phyloP scores from a whole-genome alignment of 2,113 vertebrate genomes.

The Pseudorhombus dupliciocellatus region DNA sequence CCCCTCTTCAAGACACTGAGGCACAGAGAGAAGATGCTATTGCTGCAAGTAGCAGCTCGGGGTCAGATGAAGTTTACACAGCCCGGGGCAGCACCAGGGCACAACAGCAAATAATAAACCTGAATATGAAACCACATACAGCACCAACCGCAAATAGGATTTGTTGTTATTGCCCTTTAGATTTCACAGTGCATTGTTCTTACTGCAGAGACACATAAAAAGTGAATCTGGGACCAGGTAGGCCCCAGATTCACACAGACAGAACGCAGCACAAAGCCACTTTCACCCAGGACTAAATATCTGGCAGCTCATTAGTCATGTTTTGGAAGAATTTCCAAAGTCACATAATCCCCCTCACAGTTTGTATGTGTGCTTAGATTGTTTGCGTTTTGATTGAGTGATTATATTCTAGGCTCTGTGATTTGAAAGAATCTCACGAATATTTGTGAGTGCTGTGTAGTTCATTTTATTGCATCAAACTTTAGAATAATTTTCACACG shows the following conservation, averaged over 20 bases:
- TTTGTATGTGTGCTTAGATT: neutral
- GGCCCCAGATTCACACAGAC: neutral
- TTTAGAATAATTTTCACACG: no score
- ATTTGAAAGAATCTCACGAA: neutral
- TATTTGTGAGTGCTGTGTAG: no score
- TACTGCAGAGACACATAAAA: neutral
- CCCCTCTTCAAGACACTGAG: constrained; percentile 47
- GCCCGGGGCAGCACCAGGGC: constrained; percentile 55
- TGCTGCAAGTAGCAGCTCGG: constrained; percentile 28
- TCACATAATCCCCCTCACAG: neutral
- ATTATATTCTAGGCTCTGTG: neutral
- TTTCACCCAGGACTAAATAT: neutral
- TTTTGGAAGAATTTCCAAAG: neutral
- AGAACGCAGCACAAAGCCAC: neutral
- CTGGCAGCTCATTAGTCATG: neutral
- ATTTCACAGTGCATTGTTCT: constrained; percentile 1
- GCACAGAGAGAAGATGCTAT: constrained; percentile 60
- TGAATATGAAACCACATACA: constrained; percentile 13
- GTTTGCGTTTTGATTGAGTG: neutral
- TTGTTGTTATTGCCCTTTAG: neutral
- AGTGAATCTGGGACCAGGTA: neutral
- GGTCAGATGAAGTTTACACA: constrained; percentile 55
- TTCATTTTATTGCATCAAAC: no score
- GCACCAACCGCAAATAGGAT: neutral
- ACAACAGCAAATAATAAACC: constrained; percentile 40